phyloP scores from a whole-genome alignment of 2,888 invertebrate genomes.

The Cryptocephalus moraei region DNA sequence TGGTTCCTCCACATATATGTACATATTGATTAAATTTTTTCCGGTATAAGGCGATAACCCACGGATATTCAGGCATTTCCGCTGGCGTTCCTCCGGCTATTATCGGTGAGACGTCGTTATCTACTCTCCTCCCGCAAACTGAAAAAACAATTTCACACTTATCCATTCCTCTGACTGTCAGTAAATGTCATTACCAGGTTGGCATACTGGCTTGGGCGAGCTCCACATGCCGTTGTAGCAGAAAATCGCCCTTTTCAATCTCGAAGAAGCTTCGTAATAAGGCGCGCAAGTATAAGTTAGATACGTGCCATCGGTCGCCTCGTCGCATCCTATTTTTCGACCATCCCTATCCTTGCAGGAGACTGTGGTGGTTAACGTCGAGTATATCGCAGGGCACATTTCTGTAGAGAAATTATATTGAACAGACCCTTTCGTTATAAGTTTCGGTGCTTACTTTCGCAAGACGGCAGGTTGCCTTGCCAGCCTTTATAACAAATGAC shows the following conservation, averaged over 20 bases:
- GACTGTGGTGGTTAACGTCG: slow-evolving; percentile 8
- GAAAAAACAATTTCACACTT: not conserved
- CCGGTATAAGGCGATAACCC: slow-evolving; percentile 9
- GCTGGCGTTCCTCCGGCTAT: not conserved
- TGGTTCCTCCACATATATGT: slow-evolving; percentile 11
- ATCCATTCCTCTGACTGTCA: no score
- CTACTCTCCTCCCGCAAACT: slow-evolving; percentile 13
- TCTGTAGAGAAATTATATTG: slow-evolving; percentile 2
- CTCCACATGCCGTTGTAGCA: slow-evolving; percentile 11
- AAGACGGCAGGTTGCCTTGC: slow-evolving; percentile 7
- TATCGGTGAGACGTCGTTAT: slow-evolving; percentile 1
- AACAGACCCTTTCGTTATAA: not conserved
- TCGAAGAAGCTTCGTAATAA: slow-evolving; percentile 11
- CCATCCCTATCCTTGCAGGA: slow-evolving; percentile 9
- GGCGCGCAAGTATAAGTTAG: slow-evolving; percentile 10
- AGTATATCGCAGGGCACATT: slow-evolving; percentile 9
- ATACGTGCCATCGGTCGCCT: slow-evolving; percentile 12
- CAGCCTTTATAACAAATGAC: slow-evolving; percentile 9
- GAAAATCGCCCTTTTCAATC: slow-evolving; percentile 9
- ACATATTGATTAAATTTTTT: slow-evolving; percentile 1
- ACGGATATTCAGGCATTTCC: slow-evolving; percentile 10
- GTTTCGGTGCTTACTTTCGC: slow-evolving; percentile 10
- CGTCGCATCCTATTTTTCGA: slow-evolving; percentile 7
- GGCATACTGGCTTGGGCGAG: slow-evolving; percentile 12
- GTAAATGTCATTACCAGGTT: slow-evolving; percentile 8